A percentile compares a stretch with the other conserved stretches of the same genome.
Conservation (phyloP, 2,888 invertebrate genomes). For the Scaptomyza reducta region DNA sequence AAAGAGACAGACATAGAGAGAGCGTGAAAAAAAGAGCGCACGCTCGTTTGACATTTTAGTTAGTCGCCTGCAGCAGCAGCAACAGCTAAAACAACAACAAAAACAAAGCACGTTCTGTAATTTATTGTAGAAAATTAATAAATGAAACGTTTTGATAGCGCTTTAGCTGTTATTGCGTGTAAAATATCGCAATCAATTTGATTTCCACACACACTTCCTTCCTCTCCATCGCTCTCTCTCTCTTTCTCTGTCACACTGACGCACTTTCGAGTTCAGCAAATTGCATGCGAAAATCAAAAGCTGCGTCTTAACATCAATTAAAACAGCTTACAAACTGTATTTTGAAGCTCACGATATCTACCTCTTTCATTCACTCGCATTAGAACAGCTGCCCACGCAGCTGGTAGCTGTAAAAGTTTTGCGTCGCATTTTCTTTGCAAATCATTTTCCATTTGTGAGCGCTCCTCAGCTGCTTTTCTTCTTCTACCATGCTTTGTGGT, state of each 20-base stretch:
- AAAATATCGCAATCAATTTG: conserved; percentile 44
- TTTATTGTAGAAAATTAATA: conserved; percentile 60
- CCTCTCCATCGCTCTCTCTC: not conserved
- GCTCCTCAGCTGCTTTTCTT: conserved; percentile 50
- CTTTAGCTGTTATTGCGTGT: conserved; percentile 29
- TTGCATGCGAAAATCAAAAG: conserved; percentile 45
- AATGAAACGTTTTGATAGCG: conserved; percentile 38
- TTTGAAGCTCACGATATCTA: not conserved
- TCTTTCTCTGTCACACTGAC: conserved; percentile 37
- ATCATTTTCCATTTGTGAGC: conserved; percentile 58
- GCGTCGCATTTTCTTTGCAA: conserved; percentile 68
- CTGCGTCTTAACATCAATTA: conserved; percentile 55
- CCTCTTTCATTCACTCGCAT: conserved; percentile 17
- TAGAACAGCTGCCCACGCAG: conserved; percentile 47
- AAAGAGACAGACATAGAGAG: conserved; percentile 16
- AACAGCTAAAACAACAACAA: conserved; percentile 22
- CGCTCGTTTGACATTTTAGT: conserved; percentile 58
- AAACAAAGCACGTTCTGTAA: conserved; percentile 41
- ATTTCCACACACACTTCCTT: conserved; percentile 1
- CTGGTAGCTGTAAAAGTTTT: conserved; percentile 47
- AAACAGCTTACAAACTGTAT: conserved; percentile 40
- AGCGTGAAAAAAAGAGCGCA: conserved; percentile 10
- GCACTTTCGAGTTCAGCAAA: conserved; percentile 24
- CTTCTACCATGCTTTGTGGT: conserved; percentile 22
- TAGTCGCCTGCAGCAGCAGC: conserved; percentile 21